Base-by-base conservation (phyloP, 2,888 invertebrate species). In the Aphidoletes aphidimyza region DNA sequence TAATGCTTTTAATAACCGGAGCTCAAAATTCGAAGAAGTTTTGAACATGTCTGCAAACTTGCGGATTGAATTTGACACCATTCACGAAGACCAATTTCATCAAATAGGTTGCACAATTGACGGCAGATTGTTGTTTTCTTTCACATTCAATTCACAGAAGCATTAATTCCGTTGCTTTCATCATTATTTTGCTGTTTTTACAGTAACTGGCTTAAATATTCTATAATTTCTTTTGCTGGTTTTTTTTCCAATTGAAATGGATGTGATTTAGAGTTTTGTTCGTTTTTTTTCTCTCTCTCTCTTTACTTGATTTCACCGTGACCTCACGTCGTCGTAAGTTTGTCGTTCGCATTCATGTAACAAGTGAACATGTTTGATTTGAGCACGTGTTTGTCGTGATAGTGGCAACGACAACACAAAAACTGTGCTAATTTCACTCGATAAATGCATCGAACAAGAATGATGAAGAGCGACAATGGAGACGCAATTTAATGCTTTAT, bases 321-420 rank as follows among this genome's bases (percentile, higher is more conserved):
- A 54, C 54, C 54, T 54, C 54, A 54, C 22, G 54, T 54, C n/a
- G 22, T 22, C 54, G 22, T 22, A 22, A 54, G 54, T 54, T 54
- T 54, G 5, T 22, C 54, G 54, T 54, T 54, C 54, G 54, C 54
- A 54, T 54, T 54, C 54, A 54, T 54, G 54, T 22, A 54, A 69
- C n/a, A n/a, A n/a, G n/a, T 69, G 34, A 26, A 69, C 69, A 17
- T 30, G 69, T 69, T 69, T 30, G 26, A 30, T 69, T 69, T 69
- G 69, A 14, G 14, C 30, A 14, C 26, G 26, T n/a, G n/a, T n/a
- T n/a, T n/a, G n/a, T n/a, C 54, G 22, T 11, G 22, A n/a, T n/a
- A n/a, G n/a, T n/a, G n/a, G 22, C 5, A 54, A 54, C n/a, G 22
- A n/a, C 3, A 14, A 54, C 6, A 54, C 0, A 69, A 69, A 69